Evolutionary conservation across 2,888 invertebrate genomes (phyloP), one percentile per base, ranked within the genome.

Genomic region (Melinopterus prodromus): DNA sequence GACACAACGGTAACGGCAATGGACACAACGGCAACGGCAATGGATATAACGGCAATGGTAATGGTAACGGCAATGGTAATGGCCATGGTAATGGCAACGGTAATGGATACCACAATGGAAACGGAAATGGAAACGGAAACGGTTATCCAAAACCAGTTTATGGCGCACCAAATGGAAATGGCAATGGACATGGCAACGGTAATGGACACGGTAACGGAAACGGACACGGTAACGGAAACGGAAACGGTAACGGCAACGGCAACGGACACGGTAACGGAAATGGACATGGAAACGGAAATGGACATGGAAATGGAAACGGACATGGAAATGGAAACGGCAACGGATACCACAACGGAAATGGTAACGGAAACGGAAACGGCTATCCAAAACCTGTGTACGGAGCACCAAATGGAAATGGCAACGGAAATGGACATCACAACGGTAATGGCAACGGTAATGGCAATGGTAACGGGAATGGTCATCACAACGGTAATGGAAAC

Each of bases 151-250:
- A 69, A 35, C 80, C 80, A 26, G 78, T 78, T 0, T 79, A 80
- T 16, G 80, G 80, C 14, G 78, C 74, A 14, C 80, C 80, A 53
- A 77, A 80, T 37, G 80, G 77, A 36, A 74, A 80, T 53, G 82
- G 82, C 35, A 84, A 83, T 77, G 87, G 88, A 77, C 86, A 86
- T 76, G 86, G 81, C 16, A 80, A 82, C 69, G 82, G 82, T 16
- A 80, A 81, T 75, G 85, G 85, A 16, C 79, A 82, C 80, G 83
- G 85, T 35, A 83, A 84, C 78, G 85, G 86, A 89, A 90, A 86
- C 81, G 85, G 86, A 35, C 83, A 84, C 78, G 85, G 86, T 89
- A 90, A 86, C 81, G 85, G 86, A 70, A 83, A 83, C 72, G 84
- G 84, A 77, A 83, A 83, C 6, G 84, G 84, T 14, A 80, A 80